Base-by-base conservation (phyloP, 2,113 vertebrate species). In the Labeo catla region DNA sequence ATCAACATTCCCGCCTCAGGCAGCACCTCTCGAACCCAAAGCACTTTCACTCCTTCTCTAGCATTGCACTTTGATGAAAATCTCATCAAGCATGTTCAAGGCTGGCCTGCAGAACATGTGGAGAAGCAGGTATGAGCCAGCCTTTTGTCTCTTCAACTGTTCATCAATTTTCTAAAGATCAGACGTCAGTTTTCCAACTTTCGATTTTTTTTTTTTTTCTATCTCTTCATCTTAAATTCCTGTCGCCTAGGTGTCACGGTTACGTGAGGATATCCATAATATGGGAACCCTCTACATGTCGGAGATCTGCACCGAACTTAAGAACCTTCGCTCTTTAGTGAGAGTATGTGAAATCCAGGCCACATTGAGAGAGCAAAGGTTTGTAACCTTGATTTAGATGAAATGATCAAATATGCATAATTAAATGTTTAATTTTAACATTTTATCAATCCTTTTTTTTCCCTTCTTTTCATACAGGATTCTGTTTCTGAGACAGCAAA, bases 311-410 rank as follows among this genome's bases (percentile, higher is more conserved):
- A 99, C 97, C 88, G 98, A 99, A 96, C 97, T 99, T 96, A 99
- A 99, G 94, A 99, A 99, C 93, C 97, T 99, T 89, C 96, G 98
- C 90, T 99, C 98, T 91, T 96, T 99, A 96, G 98, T 99, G 92
- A 92, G 97, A 93, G 98, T 99, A 93, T 99, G 97, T 96, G 98
- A 99, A 95, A 98, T 99, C 91, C 98, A 99, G 96, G 98, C 98
- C 92, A 99, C 98, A 76, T 96, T 99, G 94, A 95, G 97, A 92
- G 98, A 99, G 93, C 97, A 99, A 94, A 98, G 98, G 98, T 99
- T 91, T 91, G n/a, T 36, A 39, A 34, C 10, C 2, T 8, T 0
- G 50, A 50, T 39, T 47, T 43, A 6, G 4, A 2, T 72, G 0
- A 9, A n/a, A n/a, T 72, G 4, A 72, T 45, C 16, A 6, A 72